Evolutionary conservation across 2,113 vertebrate species (phyloP), one percentile per base, ranked within the genome.

Genomic region (Atherinomorus stipes): DNA sequence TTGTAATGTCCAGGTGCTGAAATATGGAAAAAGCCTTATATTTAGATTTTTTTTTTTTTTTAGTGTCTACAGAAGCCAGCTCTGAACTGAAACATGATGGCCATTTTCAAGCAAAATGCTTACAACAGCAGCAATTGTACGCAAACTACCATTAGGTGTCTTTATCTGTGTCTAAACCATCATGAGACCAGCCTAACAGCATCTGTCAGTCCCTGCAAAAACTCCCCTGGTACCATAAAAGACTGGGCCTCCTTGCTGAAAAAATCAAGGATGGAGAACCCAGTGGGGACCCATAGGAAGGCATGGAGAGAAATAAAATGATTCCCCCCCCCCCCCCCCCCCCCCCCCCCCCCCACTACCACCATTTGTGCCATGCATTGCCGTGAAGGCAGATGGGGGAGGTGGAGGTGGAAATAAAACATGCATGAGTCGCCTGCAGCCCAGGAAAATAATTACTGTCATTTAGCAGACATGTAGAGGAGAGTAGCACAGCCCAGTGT

Each of bases 381-480:
- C 85, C 81, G 79, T 88, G 82, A 78, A 90, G 81, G 87, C 92
- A 91, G 88, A 92, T 91, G 92, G 88, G 90, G 90, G 84, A 90
- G 88, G 89, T 87, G 87, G 87, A 89, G 86, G 90, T 86, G 86
- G 85, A 89, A 90, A 92, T 93, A 92, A 93, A 93, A 93, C 90
- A 93, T 93, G 97, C 97, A 99, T 99, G 97, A 99, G 96, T 96
- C 95, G 97, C 97, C 97, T 84, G 93, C 96, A 98, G 97, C 97
- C 97, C 96, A 96, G 95, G 86, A 98, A 98, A 99, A 98, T 98
- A 98, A 99, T 99, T 98, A 98, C 96, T 98, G 96, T 98, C 96
- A 99, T 98, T 98, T 93, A 93, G 90, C 89, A 93, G 92, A 91
- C 90, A 90, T 90, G 90, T 80, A 89, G 90, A 90, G 85, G 86